Conservation (phyloP, 2,113 vertebrate genomes). For the Platanista minor region DNA sequence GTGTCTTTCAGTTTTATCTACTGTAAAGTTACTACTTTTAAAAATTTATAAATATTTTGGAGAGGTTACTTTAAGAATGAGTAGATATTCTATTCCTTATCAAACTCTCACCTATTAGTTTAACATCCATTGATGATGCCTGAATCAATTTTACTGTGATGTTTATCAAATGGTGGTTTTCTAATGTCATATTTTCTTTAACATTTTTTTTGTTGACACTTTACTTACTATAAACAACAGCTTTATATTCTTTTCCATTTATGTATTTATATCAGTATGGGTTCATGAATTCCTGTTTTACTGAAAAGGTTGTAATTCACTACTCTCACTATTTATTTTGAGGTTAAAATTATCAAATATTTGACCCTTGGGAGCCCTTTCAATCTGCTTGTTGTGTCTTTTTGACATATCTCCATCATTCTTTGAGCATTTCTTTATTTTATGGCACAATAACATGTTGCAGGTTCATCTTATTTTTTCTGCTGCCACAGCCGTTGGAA, state of each 20-base stretch:
- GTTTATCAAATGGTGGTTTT: conserved; percentile 7
- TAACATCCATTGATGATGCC: background rate
- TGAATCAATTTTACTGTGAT: background rate
- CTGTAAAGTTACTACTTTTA: background rate
- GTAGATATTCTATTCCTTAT: background rate
- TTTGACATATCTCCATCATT: background rate
- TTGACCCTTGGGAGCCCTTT: background rate
- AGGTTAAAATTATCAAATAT: background rate
- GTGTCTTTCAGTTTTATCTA: background rate
- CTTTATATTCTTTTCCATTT: background rate
- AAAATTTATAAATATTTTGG: background rate
- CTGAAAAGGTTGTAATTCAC: background rate
- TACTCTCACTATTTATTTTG: background rate
- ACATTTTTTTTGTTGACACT: background rate
- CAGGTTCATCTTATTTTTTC: background rate
- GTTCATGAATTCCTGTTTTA: conserved; percentile 20
- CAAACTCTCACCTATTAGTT: background rate
- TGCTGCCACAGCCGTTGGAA: accelerated
- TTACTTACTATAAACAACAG: conserved; percentile 13
- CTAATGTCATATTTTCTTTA: background rate
- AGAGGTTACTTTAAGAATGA: background rate
- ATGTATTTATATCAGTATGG: background rate
- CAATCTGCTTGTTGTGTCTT: background rate
- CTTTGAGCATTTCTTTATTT: background rate
- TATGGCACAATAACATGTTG: background rate